These are phyloP conservation scores for Linurgus olivaceus DNA, from an alignment of 2,797 vertebrate genomes.

Conservation along the genomic window DNA sequence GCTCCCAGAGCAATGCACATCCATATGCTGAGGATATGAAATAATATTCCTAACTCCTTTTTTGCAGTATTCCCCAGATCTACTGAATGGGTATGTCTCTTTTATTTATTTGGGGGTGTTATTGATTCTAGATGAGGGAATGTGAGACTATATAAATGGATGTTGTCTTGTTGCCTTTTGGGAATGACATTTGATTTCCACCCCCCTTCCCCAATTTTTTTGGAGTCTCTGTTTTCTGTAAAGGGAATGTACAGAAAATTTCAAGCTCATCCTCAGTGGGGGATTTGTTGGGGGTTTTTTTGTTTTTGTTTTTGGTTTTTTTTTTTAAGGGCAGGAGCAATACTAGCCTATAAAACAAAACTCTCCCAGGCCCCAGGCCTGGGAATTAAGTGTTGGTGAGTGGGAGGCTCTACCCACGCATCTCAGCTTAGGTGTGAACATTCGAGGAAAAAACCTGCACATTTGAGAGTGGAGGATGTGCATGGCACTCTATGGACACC, in stretches of 20 bases:
- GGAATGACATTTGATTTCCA: background rate
- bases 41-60: background rate
- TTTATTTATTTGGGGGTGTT: background rate
- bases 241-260: background rate
- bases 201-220: accelerated
- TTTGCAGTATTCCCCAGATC: background rate
- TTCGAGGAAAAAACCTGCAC: background rate
- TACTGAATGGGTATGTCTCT: background rate
- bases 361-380: background rate
- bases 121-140: background rate
- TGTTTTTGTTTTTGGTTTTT: too few species aligned
- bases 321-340: background rate
- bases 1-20: background rate
- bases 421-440: background rate
- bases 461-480: background rate
- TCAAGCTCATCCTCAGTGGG: background rate
- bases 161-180: background rate
- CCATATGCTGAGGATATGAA: background rate
- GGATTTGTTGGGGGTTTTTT: background rate
- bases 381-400: background rate
- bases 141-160: background rate
- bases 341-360: background rate
- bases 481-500: background rate
- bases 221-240: background rate
- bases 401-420: background rate